Percentiles rank a stretch among this genome's conserved stretches.
Conservation (phyloP, 92 coral and sea anemone genomes). For the Siderastrea siderea region DNA sequence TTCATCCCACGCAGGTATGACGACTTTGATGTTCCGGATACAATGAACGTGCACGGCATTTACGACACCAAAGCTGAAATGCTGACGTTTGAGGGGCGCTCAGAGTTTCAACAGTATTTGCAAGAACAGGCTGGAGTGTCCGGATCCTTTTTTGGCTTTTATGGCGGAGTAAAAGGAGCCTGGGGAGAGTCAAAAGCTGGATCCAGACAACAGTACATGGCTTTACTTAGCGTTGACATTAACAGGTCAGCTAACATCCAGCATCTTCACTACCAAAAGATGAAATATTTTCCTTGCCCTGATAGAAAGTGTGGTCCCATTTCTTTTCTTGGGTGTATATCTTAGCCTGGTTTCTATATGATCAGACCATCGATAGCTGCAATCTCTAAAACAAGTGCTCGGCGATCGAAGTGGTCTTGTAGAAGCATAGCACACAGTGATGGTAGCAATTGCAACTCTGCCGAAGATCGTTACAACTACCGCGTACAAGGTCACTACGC, state of each 20-base stretch:
- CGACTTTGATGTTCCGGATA: constrained; percentile 64
- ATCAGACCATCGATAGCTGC: too few relatives aligned
- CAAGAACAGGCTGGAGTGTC: constrained; percentile 67
- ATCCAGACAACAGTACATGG: constrained; percentile 42
- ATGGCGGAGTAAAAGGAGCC: constrained; percentile 65
- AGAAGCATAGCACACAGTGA: too few relatives aligned
- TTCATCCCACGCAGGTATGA: constrained; percentile 42
- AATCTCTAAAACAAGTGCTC: too few relatives aligned
- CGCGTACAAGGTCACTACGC: too few relatives aligned
- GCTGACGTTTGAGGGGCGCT: constrained; percentile 47
- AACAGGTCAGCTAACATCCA: constrained; percentile 18
- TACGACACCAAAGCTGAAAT: constrained; percentile 62
- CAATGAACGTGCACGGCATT: constrained; percentile 72
- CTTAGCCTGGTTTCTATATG: too few relatives aligned
- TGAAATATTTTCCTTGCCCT: too few relatives aligned
- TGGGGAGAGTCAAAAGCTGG: constrained; percentile 50
- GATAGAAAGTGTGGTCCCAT: too few relatives aligned
- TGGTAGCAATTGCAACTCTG: too few relatives aligned
- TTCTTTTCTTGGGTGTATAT: too few relatives aligned
- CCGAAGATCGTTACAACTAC: too few relatives aligned
- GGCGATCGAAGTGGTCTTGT: too few relatives aligned
- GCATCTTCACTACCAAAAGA: too few relatives aligned
- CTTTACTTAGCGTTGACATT: constrained; percentile 26
- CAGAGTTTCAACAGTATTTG: constrained; percentile 45
- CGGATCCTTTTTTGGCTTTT: constrained; percentile 68